These are phyloP conservation scores for Acromyrmex heyeri DNA, from an alignment of 1,140 invertebrate species.

Conservation along the genomic window DNA sequence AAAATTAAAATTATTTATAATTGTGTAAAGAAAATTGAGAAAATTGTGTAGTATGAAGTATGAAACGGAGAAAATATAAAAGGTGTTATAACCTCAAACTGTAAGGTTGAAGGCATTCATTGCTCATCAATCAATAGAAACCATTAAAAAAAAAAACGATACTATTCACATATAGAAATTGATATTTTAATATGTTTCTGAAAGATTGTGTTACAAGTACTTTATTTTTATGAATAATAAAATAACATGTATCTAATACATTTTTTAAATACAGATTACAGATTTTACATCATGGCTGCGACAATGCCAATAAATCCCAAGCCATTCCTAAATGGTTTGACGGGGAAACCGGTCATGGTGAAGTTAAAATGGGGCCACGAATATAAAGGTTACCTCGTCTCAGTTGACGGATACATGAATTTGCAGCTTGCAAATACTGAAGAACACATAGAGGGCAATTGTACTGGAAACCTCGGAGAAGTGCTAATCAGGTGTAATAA, in stretches of 20 bases:
- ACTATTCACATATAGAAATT: neutral
- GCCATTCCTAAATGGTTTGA: slow-evolving; percentile 99
- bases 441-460: slow-evolving; percentile 97
- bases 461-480: slow-evolving; percentile 98
- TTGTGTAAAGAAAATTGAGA: too few species aligned
- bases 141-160: too few species aligned
- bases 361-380: slow-evolving; percentile 99
- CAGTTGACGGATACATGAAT: slow-evolving; percentile 99
- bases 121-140: too few species aligned
- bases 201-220: neutral
- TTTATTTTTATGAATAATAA: neutral
- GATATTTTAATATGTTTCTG: slow-evolving; percentile 8
- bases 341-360: slow-evolving; percentile 98
- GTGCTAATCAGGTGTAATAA: slow-evolving; percentile 99
- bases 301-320: slow-evolving; percentile 99
- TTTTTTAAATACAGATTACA: slow-evolving; percentile 29
- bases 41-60: too few species aligned
- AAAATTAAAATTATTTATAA: too few species aligned
- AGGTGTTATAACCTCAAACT: too few species aligned
- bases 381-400: slow-evolving; percentile 99
- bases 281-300: slow-evolving; percentile 88
- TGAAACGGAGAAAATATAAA: too few species aligned
- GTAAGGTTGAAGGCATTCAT: too few species aligned
- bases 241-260: neutral
- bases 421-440: slow-evolving; percentile 99